These are phyloP conservation scores for Planococcus citri DNA, from an alignment of 1,140 invertebrate species.

Conservation along the genomic window DNA sequence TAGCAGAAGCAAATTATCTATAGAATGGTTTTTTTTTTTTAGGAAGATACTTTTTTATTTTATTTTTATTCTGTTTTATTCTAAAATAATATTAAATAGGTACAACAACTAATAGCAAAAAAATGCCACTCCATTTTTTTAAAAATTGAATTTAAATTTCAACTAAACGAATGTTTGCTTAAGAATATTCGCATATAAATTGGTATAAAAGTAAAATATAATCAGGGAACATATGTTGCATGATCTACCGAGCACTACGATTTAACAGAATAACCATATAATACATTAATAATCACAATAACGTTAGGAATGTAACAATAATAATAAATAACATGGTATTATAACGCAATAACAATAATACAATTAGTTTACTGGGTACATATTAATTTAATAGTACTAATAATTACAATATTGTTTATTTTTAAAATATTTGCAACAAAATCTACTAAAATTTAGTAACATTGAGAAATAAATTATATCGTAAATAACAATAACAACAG, in stretches of 20 bases:
- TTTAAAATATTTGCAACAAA: not conserved
- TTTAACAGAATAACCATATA: constrained; percentile 6
- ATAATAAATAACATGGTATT: not conserved
- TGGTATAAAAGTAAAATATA: constrained; percentile 18
- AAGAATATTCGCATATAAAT: constrained; percentile 12
- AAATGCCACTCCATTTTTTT: not conserved
- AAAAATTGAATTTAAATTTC: not conserved
- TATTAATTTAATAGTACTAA: not conserved
- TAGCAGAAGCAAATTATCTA: too few relatives aligned
- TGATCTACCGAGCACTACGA: constrained; percentile 10
- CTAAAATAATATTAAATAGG: not conserved
- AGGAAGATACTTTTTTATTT: too few relatives aligned
- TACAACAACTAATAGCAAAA: not conserved
- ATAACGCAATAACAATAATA: not conserved
- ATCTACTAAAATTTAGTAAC: not conserved
- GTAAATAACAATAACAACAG: not conserved
- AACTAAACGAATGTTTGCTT: constrained; percentile 1
- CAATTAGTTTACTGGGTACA: not conserved
- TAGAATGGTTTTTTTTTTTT: too few relatives aligned
- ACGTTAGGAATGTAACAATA: constrained; percentile 4
- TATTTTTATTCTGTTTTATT: not conserved
- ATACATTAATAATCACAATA: constrained; percentile 14
- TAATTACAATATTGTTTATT: not conserved
- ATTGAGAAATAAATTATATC: constrained; percentile 1
- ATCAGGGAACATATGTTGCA: constrained; percentile 3